Base-by-base conservation (phyloP, 2,113 vertebrate genomes). In the Notothenia coriiceps region DNA sequence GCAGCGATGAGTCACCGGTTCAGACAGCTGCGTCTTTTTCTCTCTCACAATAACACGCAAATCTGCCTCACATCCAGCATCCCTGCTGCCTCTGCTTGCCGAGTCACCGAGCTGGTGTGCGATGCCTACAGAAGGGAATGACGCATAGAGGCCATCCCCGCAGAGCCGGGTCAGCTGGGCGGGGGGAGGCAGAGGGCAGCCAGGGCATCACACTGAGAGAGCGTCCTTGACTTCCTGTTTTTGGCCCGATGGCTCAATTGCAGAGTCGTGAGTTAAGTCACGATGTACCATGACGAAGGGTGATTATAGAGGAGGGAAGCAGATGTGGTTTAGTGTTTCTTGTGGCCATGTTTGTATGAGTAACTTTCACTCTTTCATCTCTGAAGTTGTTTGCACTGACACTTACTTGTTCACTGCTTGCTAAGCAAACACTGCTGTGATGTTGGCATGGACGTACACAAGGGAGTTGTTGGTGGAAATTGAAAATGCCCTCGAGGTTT, bases 101-200 rank as follows among this genome's bases (percentile, higher is more conserved):
- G 92, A 94, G 82, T 94, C 92, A 94, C 65, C 56, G 4, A 59
- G 69, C 83, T 70, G 70, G 52, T 64, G 77, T 77, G 79, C 50
- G 72, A 64, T 61, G 83, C 66, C 86, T 71, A 6, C 73, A 84
- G 75, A 86, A 66, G 72, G 80, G 56, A 66, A 67, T 89, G 89
- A 91, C 75, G 65, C 89, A 90, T 6, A 63, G 72, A 67, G 72
- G 62, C 78, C 83, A 2, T n/a, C 77, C 78, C 73, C 43, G 35
- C 76, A 79, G 84, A 2, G 57, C 76, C 2, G 70, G 43, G 77
- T 73, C 60, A 49, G 77, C 72, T 7, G 65, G 56, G 64, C 9
- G 22, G 64, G 25, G 12, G 20, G 51, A 76, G 20, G 54, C 12
- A 7, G 22, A 79, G 59, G 77, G 59, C 80, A 73, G 74, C 75